Conservation (phyloP, 2,797 vertebrate species). For the Carcharodon carcharias region DNA sequence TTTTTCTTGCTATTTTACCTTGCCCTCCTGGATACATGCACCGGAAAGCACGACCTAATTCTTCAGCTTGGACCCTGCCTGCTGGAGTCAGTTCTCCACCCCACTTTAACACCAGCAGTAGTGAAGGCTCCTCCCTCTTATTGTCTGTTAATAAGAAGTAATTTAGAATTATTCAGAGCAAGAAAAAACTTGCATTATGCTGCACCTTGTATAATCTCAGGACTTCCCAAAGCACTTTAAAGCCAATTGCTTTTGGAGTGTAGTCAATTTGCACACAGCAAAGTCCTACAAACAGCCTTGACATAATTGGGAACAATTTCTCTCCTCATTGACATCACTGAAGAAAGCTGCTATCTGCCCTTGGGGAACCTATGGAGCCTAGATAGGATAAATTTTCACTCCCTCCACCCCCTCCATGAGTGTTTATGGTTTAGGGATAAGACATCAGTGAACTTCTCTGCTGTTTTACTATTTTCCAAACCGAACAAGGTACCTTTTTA, state of each 20-base stretch:
- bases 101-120: conserved; percentile 80
- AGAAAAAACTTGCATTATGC: not conserved
- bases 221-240: not conserved
- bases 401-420: not conserved
- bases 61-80: conserved; percentile 78
- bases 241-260: not conserved
- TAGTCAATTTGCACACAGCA: not conserved
- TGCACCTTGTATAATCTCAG: not conserved
- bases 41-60: conserved; percentile 77
- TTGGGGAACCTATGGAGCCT: not conserved
- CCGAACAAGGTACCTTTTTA: not conserved
- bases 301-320: not conserved
- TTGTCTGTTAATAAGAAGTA: conserved; percentile 55
- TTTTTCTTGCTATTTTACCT: conserved; percentile 54
- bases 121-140: conserved; percentile 70
- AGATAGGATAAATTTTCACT: not conserved
- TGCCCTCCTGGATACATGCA: conserved; percentile 87
- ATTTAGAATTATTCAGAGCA: not conserved
- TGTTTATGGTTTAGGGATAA: not conserved
- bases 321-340: not conserved
- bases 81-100: conserved; percentile 80
- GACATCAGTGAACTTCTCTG: not conserved
- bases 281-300: not conserved
- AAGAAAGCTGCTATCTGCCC: not conserved
- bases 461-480: not conserved